phyloP scores from a whole-genome alignment of 1,140 invertebrate genomes.

The Drosophila azteca region DNA sequence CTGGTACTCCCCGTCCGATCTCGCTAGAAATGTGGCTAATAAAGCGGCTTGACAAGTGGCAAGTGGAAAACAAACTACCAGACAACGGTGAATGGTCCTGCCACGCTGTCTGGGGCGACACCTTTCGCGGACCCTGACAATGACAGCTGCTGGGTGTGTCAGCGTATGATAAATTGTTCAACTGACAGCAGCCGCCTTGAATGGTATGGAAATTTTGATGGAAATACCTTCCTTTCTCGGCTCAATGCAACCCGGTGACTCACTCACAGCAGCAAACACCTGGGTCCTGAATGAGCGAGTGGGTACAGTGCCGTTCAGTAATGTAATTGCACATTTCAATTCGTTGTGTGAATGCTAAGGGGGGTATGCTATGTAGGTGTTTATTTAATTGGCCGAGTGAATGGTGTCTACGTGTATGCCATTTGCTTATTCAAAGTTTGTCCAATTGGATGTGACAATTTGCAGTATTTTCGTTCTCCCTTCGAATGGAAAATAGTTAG shows the following conservation, averaged over 20 bases:
- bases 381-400: slow-evolving; percentile 74
- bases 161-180: slow-evolving; percentile 73
- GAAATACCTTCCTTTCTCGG: slow-evolving; percentile 9
- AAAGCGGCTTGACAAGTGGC: slow-evolving; percentile 59
- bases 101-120: slow-evolving; percentile 7
- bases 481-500: slow-evolving; percentile 47
- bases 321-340: slow-evolving; percentile 71
- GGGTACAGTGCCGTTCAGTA: slow-evolving; percentile 33
- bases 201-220: slow-evolving; percentile 65
- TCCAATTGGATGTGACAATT: slow-evolving; percentile 70
- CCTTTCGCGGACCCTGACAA: slow-evolving; percentile 36
- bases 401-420: slow-evolving; percentile 42
- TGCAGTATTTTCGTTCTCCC: slow-evolving; percentile 51
- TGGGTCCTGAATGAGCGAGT: not conserved
- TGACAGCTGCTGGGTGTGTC: slow-evolving; percentile 67
- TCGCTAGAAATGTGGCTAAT: slow-evolving; percentile 47
- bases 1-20: not conserved
- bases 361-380: slow-evolving; percentile 62
- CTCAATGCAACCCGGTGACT: slow-evolving; percentile 12
- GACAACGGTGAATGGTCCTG: slow-evolving; percentile 11
- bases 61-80: slow-evolving; percentile 46
- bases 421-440: slow-evolving; percentile 39
- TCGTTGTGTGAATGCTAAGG: slow-evolving; percentile 66
- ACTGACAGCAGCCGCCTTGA: slow-evolving; percentile 59
- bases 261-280: not conserved